Conservation (phyloP, 2,113 vertebrate genomes). For the Aix galericulata region DNA sequence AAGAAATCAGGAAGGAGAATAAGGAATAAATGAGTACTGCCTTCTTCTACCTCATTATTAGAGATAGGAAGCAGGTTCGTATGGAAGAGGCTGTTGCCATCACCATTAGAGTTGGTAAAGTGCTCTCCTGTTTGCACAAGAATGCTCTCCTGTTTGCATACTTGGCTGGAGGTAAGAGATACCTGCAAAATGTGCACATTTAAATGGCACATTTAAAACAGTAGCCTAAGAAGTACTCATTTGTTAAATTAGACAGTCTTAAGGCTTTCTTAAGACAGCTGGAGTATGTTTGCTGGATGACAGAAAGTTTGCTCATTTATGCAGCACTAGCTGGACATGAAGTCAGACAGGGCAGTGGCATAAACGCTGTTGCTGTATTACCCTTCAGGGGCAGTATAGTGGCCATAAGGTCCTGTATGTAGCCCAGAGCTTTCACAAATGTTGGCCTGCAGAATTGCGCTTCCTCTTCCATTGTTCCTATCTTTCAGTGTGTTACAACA, state of each 20-base stretch:
- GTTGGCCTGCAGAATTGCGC: background rate
- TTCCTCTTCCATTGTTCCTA: rapidly evolving
- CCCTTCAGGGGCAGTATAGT: background rate
- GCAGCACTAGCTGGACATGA: background rate
- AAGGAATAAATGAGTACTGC: background rate
- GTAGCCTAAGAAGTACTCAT: background rate
- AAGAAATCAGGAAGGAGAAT: background rate
- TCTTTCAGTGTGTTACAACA: background rate
- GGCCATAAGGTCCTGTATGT: too few species aligned
- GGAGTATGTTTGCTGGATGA: background rate
- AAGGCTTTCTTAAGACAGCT: background rate
- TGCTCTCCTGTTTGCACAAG: background rate
- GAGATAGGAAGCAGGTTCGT: background rate
- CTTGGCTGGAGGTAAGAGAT: background rate
- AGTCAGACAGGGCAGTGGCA: background rate
- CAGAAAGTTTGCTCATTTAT: background rate
- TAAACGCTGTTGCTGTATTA: background rate
- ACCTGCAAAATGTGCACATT: background rate
- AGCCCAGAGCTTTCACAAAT: background rate
- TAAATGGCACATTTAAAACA: background rate
- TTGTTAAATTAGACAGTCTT: background rate
- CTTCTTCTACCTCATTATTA: background rate
- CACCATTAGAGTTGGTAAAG: too few species aligned
- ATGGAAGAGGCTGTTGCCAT: background rate
- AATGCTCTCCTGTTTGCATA: background rate